These are phyloP conservation scores for Trilocha varians DNA, from an alignment of 2,888 invertebrate species.

Conservation along the genomic window DNA sequence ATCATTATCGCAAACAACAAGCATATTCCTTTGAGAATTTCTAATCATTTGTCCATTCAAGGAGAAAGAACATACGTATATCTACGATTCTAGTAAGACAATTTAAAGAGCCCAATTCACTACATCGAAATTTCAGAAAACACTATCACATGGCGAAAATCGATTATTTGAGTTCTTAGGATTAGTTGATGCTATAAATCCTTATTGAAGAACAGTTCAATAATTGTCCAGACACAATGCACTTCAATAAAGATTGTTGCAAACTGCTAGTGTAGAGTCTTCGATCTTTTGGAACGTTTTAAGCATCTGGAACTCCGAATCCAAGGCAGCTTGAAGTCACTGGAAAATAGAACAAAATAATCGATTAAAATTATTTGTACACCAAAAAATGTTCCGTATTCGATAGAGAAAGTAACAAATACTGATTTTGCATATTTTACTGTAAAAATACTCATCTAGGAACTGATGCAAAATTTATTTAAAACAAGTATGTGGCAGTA, in stretches of 20 bases:
- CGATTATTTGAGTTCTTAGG: neutral
- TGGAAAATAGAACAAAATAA: slow-evolving; percentile 23
- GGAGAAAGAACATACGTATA: too few relatives aligned
- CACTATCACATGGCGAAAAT: neutral
- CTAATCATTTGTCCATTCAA: too few relatives aligned
- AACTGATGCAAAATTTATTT: too few relatives aligned
- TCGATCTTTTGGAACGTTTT: slow-evolving; percentile 54
- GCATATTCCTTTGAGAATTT: neutral
- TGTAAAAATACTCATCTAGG: too few relatives aligned
- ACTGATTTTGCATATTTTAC: too few relatives aligned
- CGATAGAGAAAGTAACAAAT: neutral
- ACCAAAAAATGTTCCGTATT: too few relatives aligned
- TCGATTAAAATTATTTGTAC: neutral
- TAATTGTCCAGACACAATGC: neutral
- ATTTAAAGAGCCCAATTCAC: too few relatives aligned
- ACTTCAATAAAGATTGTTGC: neutral
- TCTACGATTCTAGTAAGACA: too few relatives aligned
- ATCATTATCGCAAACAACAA: neutral
- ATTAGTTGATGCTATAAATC: neutral
- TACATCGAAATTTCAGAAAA: too few relatives aligned
- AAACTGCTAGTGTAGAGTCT: slow-evolving; percentile 39
- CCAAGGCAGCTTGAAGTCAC: slow-evolving; percentile 56
- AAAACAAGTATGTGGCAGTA: too few relatives aligned
- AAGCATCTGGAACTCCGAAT: slow-evolving; percentile 48
- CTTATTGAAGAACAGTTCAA: neutral